phyloP scores from a whole-genome alignment of 2,888 invertebrate genomes.

The Plemyria rubiginata region DNA sequence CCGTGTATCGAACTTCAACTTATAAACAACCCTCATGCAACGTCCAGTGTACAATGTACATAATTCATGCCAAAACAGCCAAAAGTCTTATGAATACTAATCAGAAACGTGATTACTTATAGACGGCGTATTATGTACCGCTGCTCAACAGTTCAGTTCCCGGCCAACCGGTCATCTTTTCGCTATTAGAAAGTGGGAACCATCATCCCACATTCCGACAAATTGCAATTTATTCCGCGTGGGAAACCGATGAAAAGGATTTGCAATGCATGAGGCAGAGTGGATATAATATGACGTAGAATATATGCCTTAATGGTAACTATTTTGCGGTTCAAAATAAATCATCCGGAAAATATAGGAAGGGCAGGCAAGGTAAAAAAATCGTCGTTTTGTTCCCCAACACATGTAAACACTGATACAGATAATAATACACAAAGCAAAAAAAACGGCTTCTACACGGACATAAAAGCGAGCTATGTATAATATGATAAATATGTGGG shows the following conservation, averaged over 20 bases:
- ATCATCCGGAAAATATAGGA: not conserved
- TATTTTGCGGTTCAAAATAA: not conserved
- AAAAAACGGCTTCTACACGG: too few species aligned
- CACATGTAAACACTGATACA: too few species aligned
- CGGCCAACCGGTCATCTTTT: constrained; percentile 19
- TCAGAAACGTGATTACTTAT: not conserved
- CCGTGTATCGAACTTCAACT: too few species aligned
- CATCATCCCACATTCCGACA: constrained; percentile 26
- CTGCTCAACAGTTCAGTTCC: constrained; percentile 1
- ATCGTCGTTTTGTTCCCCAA: too few species aligned
- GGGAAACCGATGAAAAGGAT: constrained; percentile 24
- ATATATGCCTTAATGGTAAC: not conserved
- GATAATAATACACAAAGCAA: too few species aligned
- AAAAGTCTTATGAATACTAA: not conserved
- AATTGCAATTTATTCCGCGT: constrained; percentile 26
- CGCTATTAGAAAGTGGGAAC: constrained; percentile 26
- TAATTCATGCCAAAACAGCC: too few species aligned
- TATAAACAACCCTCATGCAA: too few species aligned
- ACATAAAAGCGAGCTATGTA: too few species aligned
- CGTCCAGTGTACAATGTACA: too few species aligned
- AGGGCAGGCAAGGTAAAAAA: too few species aligned
- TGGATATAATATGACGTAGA: constrained; percentile 7
- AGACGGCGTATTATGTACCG: constrained; percentile 1
- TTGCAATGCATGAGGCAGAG: constrained; percentile 20
- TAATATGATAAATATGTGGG: too few species aligned